phyloP scores from a whole-genome alignment of 2,888 invertebrate genomes.

The Acholoe squamosa region DNA sequence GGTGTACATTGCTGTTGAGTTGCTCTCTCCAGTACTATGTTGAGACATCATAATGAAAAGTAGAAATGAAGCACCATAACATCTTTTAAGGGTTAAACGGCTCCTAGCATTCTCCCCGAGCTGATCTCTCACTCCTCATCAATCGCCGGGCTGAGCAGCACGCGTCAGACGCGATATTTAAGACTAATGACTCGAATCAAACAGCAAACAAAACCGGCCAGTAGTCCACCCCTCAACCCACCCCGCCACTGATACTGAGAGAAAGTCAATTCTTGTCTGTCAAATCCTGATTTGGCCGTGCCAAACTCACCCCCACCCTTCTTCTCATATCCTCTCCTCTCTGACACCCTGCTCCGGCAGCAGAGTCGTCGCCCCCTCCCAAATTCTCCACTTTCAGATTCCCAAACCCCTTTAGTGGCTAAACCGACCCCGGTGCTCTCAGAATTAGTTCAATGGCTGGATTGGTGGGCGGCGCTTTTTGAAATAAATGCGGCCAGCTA shows the following conservation, averaged over 20 bases:
- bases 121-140: slow-evolving; percentile 22
- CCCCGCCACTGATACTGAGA: background rate
- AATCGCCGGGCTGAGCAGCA: slow-evolving; percentile 29
- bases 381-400: background rate
- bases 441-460: slow-evolving; percentile 37
- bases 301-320: background rate
- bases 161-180: slow-evolving; percentile 28
- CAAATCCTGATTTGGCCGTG: slow-evolving; percentile 1
- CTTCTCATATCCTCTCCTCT: background rate
- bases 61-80: too few relatives aligned
- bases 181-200: slow-evolving; percentile 53
- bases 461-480: background rate
- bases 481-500: slow-evolving; percentile 19
- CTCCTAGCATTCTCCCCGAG: background rate
- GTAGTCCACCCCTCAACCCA: too few relatives aligned
- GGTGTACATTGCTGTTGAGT: too few relatives aligned
- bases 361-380: background rate
- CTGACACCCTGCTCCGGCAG: background rate
- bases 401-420: slow-evolving; percentile 21
- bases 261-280: slow-evolving; percentile 50
- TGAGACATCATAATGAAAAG: too few relatives aligned
- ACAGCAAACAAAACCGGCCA: slow-evolving; percentile 42
- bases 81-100: too few relatives aligned
- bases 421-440: background rate
- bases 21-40: too few relatives aligned